Base-by-base conservation (phyloP, 2,888 invertebrate genomes). In the Drosophila eohydei region DNA sequence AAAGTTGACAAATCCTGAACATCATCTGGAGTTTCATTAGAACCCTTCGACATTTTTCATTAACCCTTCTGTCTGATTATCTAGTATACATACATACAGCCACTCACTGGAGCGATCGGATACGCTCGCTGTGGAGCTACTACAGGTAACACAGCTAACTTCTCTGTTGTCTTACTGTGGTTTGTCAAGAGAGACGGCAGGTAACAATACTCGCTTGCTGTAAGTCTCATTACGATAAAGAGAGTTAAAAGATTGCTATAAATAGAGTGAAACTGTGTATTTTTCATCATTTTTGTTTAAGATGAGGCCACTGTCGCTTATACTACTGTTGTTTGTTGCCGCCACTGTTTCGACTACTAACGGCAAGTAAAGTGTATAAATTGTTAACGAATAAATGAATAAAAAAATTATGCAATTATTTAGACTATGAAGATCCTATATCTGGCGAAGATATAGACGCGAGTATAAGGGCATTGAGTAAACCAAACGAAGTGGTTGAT, bases 331-430 rank as follows among this genome's bases (percentile, higher is more conserved):
- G 32, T 9, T 56, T 30, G 14, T 71, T 88, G 91, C 14, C 89
- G 94, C 94, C 93, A 93, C 88, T 94, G 16, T 30, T 16, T n/a
- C 55, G 44, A 21, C 43, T 8, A 2, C 12, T 4, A 14, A 59
- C 32, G 43, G 71, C 55, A 55, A 68, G 48, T 52, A 11, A 32
- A 52, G n/a, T 41, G 8, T 26, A 2, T 34, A 34, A 8, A 52
- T 16, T 34, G 40, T 7, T 12, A 14, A 11, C 21, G n/a, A 7
- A 11, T 14, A 40, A 4, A 26, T 16, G 4, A 14, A 11, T 14
- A 40, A 4, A 26, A 14, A 2, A 14, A 32, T n/a, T 28, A 26
- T 32, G 2, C n/a, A 48, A 4, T 32, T 30, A 11, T 44, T 44
- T 54, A 62, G 61, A 2, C 9, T 4, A 8, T 12, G 1, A 2